A percentile compares a stretch with the other conserved stretches of the same genome.
These are phyloP conservation scores for Dryobota labecula DNA, from an alignment of 2,888 invertebrate species.

Conservation along the genomic window DNA sequence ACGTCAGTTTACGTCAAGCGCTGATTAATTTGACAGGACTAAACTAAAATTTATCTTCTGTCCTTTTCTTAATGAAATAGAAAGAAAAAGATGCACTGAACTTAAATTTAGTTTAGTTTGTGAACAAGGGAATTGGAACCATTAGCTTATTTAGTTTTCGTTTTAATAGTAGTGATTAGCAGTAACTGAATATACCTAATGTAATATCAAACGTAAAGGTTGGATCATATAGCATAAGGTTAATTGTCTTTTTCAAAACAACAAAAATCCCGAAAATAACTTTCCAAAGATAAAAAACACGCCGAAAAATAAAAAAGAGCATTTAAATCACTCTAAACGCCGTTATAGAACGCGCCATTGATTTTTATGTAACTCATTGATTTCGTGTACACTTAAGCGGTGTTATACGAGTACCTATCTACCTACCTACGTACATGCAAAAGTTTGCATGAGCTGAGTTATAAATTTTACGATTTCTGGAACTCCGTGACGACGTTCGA, in stretches of 20 bases:
- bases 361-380: constrained; percentile 59
- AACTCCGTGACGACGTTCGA: constrained; percentile 81
- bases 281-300: not conserved
- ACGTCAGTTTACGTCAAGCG: too few species aligned
- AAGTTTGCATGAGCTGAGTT: constrained; percentile 73
- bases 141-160: too few species aligned
- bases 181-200: not conserved
- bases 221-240: not conserved
- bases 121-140: too few species aligned
- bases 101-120: too few species aligned
- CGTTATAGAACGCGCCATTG: constrained; percentile 54
- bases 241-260: not conserved
- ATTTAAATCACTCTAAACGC: constrained; percentile 50
- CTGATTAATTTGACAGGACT: too few species aligned
- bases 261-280: not conserved
- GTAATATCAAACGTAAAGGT: not conserved
- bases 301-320: not conserved
- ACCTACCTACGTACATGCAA: constrained; percentile 59
- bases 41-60: too few species aligned
- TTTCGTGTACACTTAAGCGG: constrained; percentile 47
- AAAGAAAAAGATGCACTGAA: too few species aligned
- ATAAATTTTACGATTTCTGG: constrained; percentile 84
- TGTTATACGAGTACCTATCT: constrained; percentile 52
- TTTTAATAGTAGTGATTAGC: not conserved
- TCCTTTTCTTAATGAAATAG: too few species aligned